phyloP scores from a whole-genome alignment of 2,797 vertebrate species.

The Bradypodion ventrale region DNA sequence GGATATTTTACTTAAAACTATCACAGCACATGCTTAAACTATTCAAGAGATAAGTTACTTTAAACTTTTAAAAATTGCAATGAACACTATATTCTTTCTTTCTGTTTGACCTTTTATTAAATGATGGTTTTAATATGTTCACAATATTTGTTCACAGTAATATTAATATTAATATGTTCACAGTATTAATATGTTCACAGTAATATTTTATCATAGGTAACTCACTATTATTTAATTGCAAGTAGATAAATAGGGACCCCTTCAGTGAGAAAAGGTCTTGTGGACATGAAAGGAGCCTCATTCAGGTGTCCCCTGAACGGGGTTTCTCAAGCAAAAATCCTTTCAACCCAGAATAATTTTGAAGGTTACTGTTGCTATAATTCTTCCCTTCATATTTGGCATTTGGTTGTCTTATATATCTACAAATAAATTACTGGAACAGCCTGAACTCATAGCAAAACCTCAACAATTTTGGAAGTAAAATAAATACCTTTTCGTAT shows the following conservation, averaged over 20 bases:
- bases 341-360: too few relatives aligned
- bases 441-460: not conserved
- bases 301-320: too few relatives aligned
- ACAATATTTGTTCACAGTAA: fast-evolving
- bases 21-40: not conserved
- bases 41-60: not conserved
- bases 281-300: too few relatives aligned
- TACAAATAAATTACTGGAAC: not conserved
- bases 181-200: fast-evolving
- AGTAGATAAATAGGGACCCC: too few relatives aligned
- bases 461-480: not conserved
- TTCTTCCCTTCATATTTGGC: not conserved
- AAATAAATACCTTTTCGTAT: not conserved
- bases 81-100: not conserved
- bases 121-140: not conserved
- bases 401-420: not conserved
- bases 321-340: too few relatives aligned
- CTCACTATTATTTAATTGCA: too few relatives aligned
- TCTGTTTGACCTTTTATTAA: not conserved
- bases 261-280: too few relatives aligned
- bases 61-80: not conserved
- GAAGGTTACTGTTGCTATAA: not conserved
- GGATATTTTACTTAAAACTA: not conserved
- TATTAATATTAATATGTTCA: too few relatives aligned
- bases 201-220: not conserved